Evolutionary conservation across 2,797 vertebrate species (phyloP), one percentile per base, ranked within the genome.

Genomic region (Eospalax fontanierii): DNA sequence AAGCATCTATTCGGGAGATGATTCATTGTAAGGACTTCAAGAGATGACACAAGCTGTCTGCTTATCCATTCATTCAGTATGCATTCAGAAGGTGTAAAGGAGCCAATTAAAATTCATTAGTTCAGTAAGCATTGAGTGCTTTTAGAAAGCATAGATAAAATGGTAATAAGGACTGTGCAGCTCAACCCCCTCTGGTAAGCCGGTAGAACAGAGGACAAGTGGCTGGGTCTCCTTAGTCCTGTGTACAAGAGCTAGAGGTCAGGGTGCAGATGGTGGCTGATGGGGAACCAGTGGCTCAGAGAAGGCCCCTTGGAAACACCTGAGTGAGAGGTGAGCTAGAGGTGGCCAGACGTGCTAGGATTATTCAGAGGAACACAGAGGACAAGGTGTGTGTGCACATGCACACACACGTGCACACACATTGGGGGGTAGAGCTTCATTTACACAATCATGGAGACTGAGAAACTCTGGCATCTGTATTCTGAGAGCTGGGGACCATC

Each of bases 171-270:
- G 38, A 35, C 26, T n/a, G 57, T 38, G 70, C 22, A 12, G 28
- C 59, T 71, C 65, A 21, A 18, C 12, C 46, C 22, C 4, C 61
- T 38, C n/a, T 24, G 43, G 33, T 28, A 26, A 71, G 65, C 54
- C 7, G 3, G 24, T 0, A 26, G 79, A 40, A 24, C 4, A 4
- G 2, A 21, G 65, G 43, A 5, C 57, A 6, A 4, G 16, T 0
- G 5, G 11, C 68, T 7, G 1, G 33, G n/a, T 12, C 35, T 6
- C 33, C 3, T 30, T 40, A 16, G n/a, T 75, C 43, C 50, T 14
- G 0, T 1, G 0, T 54, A 22, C 15, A 4, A 4, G 33, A 6
- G 30, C n/a, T 50, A 63, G 33, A 28, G 33, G n/a, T 0, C 0
- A 33, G 21, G 28, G 24, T 14, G 7, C 0, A 3, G 73, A 40